Evolutionary conservation across 2,797 vertebrate genomes (phyloP).

Genomic region (Catharus ustulatus): DNA sequence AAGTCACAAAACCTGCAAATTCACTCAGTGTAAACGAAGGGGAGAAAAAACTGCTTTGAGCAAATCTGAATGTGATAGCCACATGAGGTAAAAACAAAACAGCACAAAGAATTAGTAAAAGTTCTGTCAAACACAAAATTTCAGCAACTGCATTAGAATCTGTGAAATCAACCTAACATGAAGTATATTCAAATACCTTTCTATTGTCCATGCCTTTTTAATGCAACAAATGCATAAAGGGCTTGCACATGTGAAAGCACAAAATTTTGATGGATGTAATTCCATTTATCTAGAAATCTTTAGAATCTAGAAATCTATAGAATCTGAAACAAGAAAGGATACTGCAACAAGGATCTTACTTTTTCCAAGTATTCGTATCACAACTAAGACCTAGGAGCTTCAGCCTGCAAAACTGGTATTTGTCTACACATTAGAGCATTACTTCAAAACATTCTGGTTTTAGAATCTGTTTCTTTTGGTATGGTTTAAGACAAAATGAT

Average conservation of each 20-base stretch:
- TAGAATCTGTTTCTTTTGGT: not conserved
- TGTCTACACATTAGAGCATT: not conserved
- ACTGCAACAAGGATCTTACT: not conserved
- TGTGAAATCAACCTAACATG: not conserved
- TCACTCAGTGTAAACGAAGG: not conserved
- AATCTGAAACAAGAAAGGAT: not conserved
- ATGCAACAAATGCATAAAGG: not conserved
- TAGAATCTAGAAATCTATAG: not conserved
- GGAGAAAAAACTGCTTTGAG: not conserved
- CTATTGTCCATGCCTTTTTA: not conserved
- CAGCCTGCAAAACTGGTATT: not conserved
- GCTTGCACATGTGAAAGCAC: not conserved
- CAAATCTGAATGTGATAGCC: not conserved
- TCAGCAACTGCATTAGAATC: not conserved
- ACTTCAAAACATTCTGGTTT: not conserved
- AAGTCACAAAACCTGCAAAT: not conserved
- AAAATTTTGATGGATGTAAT: not conserved
- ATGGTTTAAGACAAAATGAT: not conserved
- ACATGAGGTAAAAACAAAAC: not conserved
- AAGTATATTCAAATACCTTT: not conserved
- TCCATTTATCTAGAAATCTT: not conserved
- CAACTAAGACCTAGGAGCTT: not conserved
- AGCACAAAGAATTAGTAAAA: not conserved
- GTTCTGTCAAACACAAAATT: not conserved
- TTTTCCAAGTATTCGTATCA: not conserved